Base-by-base conservation (phyloP, 2,888 invertebrate species). In the Hemistola chrysoprasaria region DNA sequence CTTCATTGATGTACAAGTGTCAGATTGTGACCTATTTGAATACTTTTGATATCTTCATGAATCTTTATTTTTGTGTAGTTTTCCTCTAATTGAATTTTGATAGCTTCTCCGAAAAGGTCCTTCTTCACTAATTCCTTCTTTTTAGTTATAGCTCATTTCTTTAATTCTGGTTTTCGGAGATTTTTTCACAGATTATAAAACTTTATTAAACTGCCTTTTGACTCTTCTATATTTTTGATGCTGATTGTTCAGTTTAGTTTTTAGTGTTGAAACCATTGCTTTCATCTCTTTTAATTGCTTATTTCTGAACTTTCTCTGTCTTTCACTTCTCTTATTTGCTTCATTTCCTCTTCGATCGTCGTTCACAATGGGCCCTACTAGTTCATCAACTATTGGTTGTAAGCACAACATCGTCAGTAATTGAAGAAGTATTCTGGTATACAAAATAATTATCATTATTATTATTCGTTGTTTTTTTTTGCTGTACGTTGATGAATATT, bases 191-290 rank as follows among this genome's bases (percentile, higher is more conserved):
- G 35, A 46, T 40, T 50, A 40, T 22, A 41, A 9, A 27, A 42
- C 48, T 47, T 44, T 52, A 34, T 53, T 47, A 4, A 48, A 33
- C 40, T 50, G 44, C 16, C 27, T 43, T 48, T 47, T 46, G 22
- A 38, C 42, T 37, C 50, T 22, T 43, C 36, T 45, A 45, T 51
- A 52, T 32, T 50, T 50, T 33, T 53, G 48, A 46, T 48, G 47
- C 43, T 50, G 46, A 46, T 9, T 50, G 16, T 51, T 51, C 23
- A 52, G 24, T 53, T 50, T 50, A 46, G 41, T 49, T 49, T 40
- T 49, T 21, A 52, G 43, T 22, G 44, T 46, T 41, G 47, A 32
- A 49, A 48, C 26, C 22, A 30, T 35, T 34, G 26, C 46, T 9
- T 40, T 23, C 42, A 51, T 47, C 35, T 40, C 32, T 28, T 53